Evolutionary conservation across 2,797 vertebrate species (phyloP), one percentile per base, ranked within the genome.

Genomic region (Oreortyx pictus): DNA sequence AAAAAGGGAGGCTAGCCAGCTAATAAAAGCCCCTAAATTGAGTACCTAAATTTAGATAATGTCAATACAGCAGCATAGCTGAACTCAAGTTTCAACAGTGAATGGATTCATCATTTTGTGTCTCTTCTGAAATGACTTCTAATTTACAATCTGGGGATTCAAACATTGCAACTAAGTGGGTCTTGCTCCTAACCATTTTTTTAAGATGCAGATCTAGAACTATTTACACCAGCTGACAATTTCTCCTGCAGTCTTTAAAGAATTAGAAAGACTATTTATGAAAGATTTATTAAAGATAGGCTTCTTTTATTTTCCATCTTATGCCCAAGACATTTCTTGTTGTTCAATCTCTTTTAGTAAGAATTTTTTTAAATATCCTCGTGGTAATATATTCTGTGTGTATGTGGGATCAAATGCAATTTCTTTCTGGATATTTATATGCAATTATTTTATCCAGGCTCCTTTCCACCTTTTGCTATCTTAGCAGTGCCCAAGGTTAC

Each of bases 351-450:
- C 54, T 94, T 73, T 83, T 67, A 89, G 43, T 33, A 83, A 65
- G 68, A 88, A 88, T 89, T 95, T 95, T 95, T 91, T 24, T 73
- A 94, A 91, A 74, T 82, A 94, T 65, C 49, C 74, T 65, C 41
- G 8, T 84, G 33, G 68, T 93, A 95, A 95, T 96, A 77, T 95
- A 96, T 92, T 94, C 89, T 49, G 4, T 88, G 74, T 91, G 80
- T 91, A 89, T 61, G 84, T 91, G 74, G 74, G 94, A 95, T 94
- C 80, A 94, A 95, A 95, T 89, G 82, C 87, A 94, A 93, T 96
- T 92, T 93, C 89, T 94, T 91, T 80, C 91, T 80, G 77, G 87
- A 91, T 91, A 88, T 95, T 94, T 88, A 89, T 92, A 88, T 92
- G 85, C 50, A 94, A 95, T 96, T 96, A 93, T 95, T 94, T 93